phyloP scores from a whole-genome alignment of 2,113 vertebrate species.

The Alligator mississippiensis region DNA sequence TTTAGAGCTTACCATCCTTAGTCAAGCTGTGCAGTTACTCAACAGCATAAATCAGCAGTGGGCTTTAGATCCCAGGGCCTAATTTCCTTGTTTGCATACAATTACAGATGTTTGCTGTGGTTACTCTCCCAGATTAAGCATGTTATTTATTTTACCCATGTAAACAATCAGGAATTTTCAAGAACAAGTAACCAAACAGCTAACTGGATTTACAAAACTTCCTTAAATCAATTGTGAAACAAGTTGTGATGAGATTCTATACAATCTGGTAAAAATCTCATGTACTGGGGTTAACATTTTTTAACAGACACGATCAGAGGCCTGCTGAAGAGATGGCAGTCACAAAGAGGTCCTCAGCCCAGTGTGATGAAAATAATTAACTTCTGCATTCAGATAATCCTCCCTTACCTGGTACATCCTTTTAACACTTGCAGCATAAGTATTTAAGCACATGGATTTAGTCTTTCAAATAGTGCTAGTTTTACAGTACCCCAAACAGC shows the following conservation, averaged over 20 bases:
- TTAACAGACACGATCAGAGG: background rate
- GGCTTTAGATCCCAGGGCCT: background rate
- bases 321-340: background rate
- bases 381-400: background rate
- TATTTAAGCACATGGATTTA: too few relatives aligned
- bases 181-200: background rate
- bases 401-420: too few relatives aligned
- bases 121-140: too few relatives aligned
- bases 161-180: background rate
- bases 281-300: background rate
- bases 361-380: too few relatives aligned
- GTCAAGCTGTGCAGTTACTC: background rate
- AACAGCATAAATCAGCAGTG: background rate
- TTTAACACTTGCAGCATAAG: too few relatives aligned
- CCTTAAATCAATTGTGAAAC: rapidly evolving
- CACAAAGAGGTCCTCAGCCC: background rate
- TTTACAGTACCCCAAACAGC: too few relatives aligned
- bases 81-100: background rate
- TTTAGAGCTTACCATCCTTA: background rate
- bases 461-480: too few relatives aligned
- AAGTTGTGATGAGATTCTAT: background rate
- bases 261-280: background rate
- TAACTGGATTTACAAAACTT: background rate
- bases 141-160: too few relatives aligned
- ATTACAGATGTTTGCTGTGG: background rate